Conservation (phyloP, 1,140 invertebrate genomes). For the Drosophila mojavensis region DNA sequence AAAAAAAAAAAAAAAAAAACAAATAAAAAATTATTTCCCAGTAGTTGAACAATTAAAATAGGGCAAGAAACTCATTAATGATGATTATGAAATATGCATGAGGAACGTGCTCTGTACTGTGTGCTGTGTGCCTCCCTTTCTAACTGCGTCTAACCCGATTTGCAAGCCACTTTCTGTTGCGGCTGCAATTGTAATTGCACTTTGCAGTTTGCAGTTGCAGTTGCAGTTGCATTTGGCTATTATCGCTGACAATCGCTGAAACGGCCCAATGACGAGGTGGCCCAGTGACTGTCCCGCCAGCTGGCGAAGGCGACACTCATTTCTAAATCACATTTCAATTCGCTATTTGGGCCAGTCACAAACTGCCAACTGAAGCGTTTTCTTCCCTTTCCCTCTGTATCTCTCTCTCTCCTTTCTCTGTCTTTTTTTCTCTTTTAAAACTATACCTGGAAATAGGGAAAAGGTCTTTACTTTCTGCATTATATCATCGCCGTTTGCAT, state of each 20-base stretch:
- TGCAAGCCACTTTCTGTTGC: conserved; percentile 28
- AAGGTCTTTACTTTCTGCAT: background rate
- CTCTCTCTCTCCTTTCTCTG: no score
- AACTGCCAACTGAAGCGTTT: conserved; percentile 9
- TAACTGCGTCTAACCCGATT: conserved; percentile 49
- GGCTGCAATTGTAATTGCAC: conserved; percentile 15
- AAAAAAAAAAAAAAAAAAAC: conserved; percentile 20
- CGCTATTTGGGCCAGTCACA: conserved; percentile 40
- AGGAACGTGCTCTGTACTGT: conserved; percentile 19
- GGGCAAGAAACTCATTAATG: conserved; percentile 77
- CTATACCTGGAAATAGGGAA: background rate
- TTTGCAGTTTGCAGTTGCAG: conserved; percentile 8
- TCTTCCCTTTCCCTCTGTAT: background rate
- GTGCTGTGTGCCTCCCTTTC: background rate
- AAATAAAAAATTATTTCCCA: conserved; percentile 35
- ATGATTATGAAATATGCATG: conserved; percentile 69
- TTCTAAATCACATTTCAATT: conserved; percentile 56
- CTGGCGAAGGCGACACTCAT: conserved; percentile 21
- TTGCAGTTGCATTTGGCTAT: conserved; percentile 18
- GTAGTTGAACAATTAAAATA: conserved; percentile 63
- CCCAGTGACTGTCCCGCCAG: conserved; percentile 23
- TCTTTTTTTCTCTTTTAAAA: no score
- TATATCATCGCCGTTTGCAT: background rate
- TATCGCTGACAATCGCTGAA: conserved; percentile 41
- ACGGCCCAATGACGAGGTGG: conserved; percentile 44